Evolutionary conservation across 2,113 vertebrate species (phyloP).

Genomic region (Vireo altiloquus): DNA sequence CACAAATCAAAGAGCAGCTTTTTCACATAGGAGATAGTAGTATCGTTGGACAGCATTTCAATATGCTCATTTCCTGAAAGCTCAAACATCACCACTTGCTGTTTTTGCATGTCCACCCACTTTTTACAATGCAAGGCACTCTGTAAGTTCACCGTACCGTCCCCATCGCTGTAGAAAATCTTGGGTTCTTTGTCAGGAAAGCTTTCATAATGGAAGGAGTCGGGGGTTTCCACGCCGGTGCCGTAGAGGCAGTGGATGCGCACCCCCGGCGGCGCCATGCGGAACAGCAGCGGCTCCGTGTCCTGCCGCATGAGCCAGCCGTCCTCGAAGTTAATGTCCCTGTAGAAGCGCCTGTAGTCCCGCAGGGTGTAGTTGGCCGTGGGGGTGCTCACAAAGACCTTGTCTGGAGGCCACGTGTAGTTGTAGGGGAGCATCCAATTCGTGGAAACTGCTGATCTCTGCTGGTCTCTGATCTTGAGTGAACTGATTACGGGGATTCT

Average conservation of each 20-base stretch:
- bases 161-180: conserved; percentile 80
- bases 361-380: conserved; percentile 85
- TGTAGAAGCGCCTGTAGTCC: conserved; percentile 86
- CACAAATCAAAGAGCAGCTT: conserved; percentile 79
- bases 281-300: conserved; percentile 81
- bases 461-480: conserved; percentile 91
- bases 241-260: conserved; percentile 89
- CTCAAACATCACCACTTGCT: conserved; percentile 77
- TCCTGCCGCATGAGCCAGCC: conserved; percentile 92
- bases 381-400: conserved; percentile 86
- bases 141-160: conserved; percentile 91
- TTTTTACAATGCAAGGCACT: conserved; percentile 84
- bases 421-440: conserved; percentile 91
- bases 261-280: conserved; percentile 80
- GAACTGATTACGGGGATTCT: conserved; percentile 90
- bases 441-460: conserved; percentile 90
- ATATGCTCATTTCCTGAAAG: conserved; percentile 89
- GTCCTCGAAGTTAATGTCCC: conserved; percentile 84
- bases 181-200: conserved; percentile 91
- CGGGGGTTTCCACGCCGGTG: conserved; percentile 78
- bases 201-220: conserved; percentile 81
- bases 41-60: conserved; percentile 84
- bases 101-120: conserved; percentile 80
- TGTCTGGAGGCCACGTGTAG: conserved; percentile 83
- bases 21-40: conserved; percentile 88